Evolutionary conservation across 2,797 vertebrate genomes (phyloP).

Genomic region (Myoxocephalus aenaeus): DNA sequence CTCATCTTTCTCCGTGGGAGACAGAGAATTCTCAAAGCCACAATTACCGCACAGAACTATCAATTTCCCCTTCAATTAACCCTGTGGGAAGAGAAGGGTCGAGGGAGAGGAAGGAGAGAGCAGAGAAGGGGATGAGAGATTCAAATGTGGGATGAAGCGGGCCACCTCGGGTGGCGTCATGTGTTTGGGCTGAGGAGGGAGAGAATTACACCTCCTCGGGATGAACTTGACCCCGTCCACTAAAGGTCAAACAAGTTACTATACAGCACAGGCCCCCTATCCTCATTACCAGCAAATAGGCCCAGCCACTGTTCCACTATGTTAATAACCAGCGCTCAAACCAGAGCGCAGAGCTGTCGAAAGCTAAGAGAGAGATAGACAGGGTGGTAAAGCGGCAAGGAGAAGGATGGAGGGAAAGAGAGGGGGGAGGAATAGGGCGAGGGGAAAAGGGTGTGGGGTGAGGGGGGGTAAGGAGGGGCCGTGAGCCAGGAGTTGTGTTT

Average conservation of each 20-base stretch:
- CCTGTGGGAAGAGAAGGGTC: conserved; percentile 71
- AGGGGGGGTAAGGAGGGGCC: conserved; percentile 35
- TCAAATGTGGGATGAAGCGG: conserved; percentile 72
- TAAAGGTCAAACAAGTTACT: conserved; percentile 73
- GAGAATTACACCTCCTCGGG: conserved; percentile 65
- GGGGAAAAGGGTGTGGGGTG: conserved; percentile 4
- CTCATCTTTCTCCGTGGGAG: conserved; percentile 70
- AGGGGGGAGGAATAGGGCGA: conserved; percentile 17
- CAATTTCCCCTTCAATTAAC: conserved; percentile 85
- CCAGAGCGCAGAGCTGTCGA: conserved; percentile 48
- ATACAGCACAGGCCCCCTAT: conserved; percentile 41
- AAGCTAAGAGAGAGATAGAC: conserved; percentile 41
- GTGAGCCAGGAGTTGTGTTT: conserved; percentile 67
- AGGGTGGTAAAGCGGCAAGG: conserved; percentile 25
- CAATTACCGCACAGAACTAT: conserved; percentile 83
- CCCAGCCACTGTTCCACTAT: conserved; percentile 45
- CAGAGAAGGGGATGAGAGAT: conserved; percentile 58
- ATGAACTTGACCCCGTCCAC: conserved; percentile 71
- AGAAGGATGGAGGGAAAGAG: conserved; percentile 33
- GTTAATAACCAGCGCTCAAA: conserved; percentile 60
- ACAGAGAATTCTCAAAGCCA: conserved; percentile 79
- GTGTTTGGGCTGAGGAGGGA: conserved; percentile 53
- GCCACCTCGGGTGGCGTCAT: conserved; percentile 52
- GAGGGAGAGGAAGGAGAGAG: conserved; percentile 36
- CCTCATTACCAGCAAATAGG: conserved; percentile 72